These are phyloP conservation scores for Enteromius mattozi DNA, from an alignment of 2,797 vertebrate species.

Conservation along the genomic window DNA sequence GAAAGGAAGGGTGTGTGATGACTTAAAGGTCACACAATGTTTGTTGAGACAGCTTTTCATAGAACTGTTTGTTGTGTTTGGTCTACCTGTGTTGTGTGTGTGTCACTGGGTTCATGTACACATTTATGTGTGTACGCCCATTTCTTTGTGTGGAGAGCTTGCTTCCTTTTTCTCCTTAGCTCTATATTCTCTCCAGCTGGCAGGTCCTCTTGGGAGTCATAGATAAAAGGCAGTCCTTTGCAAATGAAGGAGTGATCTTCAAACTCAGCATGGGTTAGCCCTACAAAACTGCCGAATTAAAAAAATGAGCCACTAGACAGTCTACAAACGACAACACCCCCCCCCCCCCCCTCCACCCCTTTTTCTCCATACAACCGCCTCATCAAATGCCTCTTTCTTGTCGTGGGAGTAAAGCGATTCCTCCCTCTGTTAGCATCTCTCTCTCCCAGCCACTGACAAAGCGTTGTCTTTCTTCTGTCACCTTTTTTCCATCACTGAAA, in stretches of 20 bases:
- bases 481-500: slow-evolving; percentile 40
- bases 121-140: neutral
- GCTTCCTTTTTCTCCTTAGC: slow-evolving; percentile 57
- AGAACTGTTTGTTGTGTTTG: slow-evolving; percentile 8
- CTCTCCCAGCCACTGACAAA: slow-evolving; percentile 22
- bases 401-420: slow-evolving; percentile 36
- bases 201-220: slow-evolving; percentile 66
- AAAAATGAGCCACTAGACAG: slow-evolving; percentile 68
- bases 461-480: slow-evolving; percentile 38
- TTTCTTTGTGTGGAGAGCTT: slow-evolving; percentile 49
- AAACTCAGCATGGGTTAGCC: slow-evolving; percentile 69
- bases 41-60: slow-evolving; percentile 20
- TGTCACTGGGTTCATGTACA: neutral
- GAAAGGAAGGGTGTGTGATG: slow-evolving; percentile 12
- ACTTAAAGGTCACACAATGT: slow-evolving; percentile 28
- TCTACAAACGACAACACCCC: slow-evolving; percentile 67
- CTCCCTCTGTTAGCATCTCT: slow-evolving; percentile 20
- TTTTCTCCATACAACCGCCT: slow-evolving; percentile 9
- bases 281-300: slow-evolving; percentile 72
- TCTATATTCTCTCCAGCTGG: slow-evolving; percentile 59
- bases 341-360: slow-evolving; percentile 22
- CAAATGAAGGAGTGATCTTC: slow-evolving; percentile 73
- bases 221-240: slow-evolving; percentile 74
- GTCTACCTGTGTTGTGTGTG: slow-evolving; percentile 23
- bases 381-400: slow-evolving; percentile 64